A percentile compares a stretch with the other conserved stretches of the same genome.
phyloP scores from a whole-genome alignment of 1,140 invertebrate species.

The Cephus cinctus region DNA sequence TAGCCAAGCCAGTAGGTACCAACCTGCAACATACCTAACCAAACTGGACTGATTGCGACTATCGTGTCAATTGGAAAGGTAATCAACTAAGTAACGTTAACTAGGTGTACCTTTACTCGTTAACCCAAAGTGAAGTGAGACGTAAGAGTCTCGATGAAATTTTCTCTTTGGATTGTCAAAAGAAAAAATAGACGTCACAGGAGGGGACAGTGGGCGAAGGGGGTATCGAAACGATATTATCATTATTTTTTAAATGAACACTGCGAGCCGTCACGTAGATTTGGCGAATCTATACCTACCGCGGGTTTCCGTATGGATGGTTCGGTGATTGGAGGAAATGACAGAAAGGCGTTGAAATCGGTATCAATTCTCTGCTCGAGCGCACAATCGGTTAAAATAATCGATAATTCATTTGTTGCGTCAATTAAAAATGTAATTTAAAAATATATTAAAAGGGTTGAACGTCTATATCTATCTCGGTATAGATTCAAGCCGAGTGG shows the following conservation, averaged over 20 bases:
- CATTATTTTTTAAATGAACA: no score
- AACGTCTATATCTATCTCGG: slow-evolving; percentile 7
- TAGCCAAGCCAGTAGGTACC: neutral
- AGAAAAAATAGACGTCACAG: slow-evolving; percentile 3
- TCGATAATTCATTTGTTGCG: slow-evolving; percentile 48
- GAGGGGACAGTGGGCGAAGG: slow-evolving; percentile 7
- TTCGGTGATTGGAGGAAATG: neutral
- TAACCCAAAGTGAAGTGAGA: no score
- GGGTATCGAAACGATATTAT: slow-evolving; percentile 12
- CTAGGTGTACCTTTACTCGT: slow-evolving; percentile 42
- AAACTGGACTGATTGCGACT: slow-evolving; percentile 36
- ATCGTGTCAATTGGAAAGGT: slow-evolving; percentile 39
- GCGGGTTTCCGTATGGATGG: no score
- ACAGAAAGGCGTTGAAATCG: neutral
- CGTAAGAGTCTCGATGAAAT: no score
- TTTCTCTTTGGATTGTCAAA: no score
- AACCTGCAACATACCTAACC: slow-evolving; percentile 26
- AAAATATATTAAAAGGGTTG: slow-evolving; percentile 48
- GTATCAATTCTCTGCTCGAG: neutral
- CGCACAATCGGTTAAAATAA: slow-evolving; percentile 18
- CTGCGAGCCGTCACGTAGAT: no score
- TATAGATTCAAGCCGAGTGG: no score
- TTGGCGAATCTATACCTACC: no score
- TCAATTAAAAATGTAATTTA: slow-evolving; percentile 52
- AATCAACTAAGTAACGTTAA: slow-evolving; percentile 43